Evolutionary conservation across 2,797 vertebrate genomes (phyloP), one percentile per base, ranked within the genome.

Genomic region (Acanthopagrus latus): DNA sequence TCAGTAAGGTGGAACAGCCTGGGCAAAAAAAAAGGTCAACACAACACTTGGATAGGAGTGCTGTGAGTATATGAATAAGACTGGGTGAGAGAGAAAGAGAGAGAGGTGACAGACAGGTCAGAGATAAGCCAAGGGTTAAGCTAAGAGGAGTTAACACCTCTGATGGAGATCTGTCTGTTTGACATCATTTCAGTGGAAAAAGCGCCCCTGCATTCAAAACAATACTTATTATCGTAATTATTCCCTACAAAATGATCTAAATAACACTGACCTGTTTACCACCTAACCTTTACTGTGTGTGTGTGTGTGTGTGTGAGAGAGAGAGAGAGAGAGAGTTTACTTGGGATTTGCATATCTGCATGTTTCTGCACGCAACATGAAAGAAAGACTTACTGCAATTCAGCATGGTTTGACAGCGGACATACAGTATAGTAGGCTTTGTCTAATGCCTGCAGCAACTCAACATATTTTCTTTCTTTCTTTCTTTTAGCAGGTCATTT

Each of bases 131-230:
- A 81, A 68, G 80, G 87, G 87, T 72, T 91, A 90, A 88, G 51
- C 85, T 86, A 91, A 89, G 84, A 91, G 80, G 89, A 91, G 91
- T 91, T 86, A 89, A 91, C 90, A 91, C 87, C 76, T 64, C 69
- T 85, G 91, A 92, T 91, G 84, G 84, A 91, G 84, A 89, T 91
- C 81, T 76, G 78, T 80, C 75, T 71, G 81, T 86, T 92, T 90
- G 82, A 79, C 86, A 86, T 86, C 2, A 12, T 54, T 77, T 59
- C 27, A 52, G 38, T 52, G n/a, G 44, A 25, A 44, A 64, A 65
- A 57, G 43, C 16, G 2, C 52, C 4, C 27, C 13, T 43, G 57
- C 70, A 54, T 55, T 41, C 47, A 54, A 7, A 56, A 47, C 17
- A 69, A 38, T 25, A 64, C 23, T 59, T 50, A 47, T 64, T 12